Base-by-base conservation (phyloP, 1,140 invertebrate species). In the Penaeus vannamei region DNA sequence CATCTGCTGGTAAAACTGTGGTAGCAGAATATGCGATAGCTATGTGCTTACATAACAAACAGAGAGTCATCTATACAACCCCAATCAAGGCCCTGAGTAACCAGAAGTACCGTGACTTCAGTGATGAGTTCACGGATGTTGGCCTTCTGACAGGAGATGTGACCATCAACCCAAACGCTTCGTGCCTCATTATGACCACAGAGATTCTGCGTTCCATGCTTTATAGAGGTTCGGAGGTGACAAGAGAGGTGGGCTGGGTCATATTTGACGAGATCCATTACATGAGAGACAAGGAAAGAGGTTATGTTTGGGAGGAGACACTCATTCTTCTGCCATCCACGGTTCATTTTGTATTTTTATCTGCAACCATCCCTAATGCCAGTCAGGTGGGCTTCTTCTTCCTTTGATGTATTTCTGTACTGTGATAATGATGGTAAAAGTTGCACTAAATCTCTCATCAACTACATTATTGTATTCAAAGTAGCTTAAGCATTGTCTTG, bases 181-280 rank as follows among this genome's bases (percentile, higher is more conserved):
- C 97, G 91, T 98, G 98, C 93, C 94, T 99, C 53, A 99, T 99
- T 90, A 99, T 99, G 99, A 99, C 99, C 4, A 99, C 99, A 59
- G 99, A 99, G 96, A 99, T 99, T 95, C 94, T 99, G 84, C 94
- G 99, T 91, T 99, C 98, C 92, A 99, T 99, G 99, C 94, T 99
- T 32, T 99, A 99, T 92, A 95, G 98, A 93, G 99, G 99, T 85
- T 99, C 98, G 64, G 98, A 99, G 94, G 94, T 98, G 19, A 99
- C 99, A 96, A 94, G 98, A 91, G 99, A 99, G 95, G 98, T 99
- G 8, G 99, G 98, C 79, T 99, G 99, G 99, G 99, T 99, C 19
- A 95, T 99, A 83, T 99, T 99, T 94, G 99, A 99, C 93, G 99
- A 99, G 94, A 99, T 99, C 92, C 99, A 99, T 94, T 99, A 99